Percentiles rank a stretch among this genome's conserved stretches.
Conservation (phyloP, 2,888 invertebrate genomes). For the Reticulitermes lucifugus region DNA sequence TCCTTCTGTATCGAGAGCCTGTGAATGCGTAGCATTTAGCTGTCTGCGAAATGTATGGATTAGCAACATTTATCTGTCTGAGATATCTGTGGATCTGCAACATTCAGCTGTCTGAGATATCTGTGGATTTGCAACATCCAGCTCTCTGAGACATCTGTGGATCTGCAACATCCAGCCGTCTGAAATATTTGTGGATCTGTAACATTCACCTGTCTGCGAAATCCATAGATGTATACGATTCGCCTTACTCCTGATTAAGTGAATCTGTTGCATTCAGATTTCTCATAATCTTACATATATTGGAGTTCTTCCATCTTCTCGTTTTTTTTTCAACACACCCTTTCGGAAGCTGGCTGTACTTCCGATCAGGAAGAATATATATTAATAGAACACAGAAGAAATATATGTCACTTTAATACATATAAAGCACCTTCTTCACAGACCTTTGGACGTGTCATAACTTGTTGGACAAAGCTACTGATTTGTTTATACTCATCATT, state of each 20-base stretch:
- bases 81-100: background rate
- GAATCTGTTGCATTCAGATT: background rate
- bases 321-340: too few relatives aligned
- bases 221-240: background rate
- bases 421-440: too few relatives aligned
- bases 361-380: too few relatives aligned
- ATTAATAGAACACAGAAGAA: too few relatives aligned
- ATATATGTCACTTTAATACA: too few relatives aligned
- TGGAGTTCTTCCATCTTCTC: background rate
- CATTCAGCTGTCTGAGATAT: background rate
- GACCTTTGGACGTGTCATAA: too few relatives aligned
- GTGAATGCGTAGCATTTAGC: background rate
- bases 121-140: background rate
- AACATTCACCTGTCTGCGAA: background rate
- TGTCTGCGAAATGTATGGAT: background rate
- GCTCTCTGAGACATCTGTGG: background rate
- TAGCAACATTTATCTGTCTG: background rate
- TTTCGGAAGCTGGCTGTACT: too few relatives aligned
- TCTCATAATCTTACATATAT: background rate
- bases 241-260: background rate
- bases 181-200: background rate
- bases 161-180: background rate
- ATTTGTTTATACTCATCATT: too few relatives aligned
- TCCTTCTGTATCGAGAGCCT: background rate
- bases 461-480: too few relatives aligned